Percentiles rank a stretch among this genome's conserved stretches.
Evolutionary conservation across 2,888 invertebrate genomes (phyloP).

Genomic region (Agrochola circellaris): DNA sequence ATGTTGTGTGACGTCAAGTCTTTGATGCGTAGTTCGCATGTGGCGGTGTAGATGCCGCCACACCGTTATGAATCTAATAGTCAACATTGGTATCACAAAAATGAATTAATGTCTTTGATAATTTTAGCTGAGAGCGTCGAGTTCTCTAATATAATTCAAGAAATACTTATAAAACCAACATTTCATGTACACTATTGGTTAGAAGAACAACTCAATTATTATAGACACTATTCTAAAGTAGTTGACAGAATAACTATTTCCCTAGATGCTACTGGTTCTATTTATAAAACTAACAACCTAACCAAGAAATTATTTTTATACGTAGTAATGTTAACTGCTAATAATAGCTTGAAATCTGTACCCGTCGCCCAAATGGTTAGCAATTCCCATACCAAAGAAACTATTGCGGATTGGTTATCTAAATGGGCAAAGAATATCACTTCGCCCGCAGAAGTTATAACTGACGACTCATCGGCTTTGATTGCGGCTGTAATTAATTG

Average conservation of each 20-base stretch:
- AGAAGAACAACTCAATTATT: conserved; percentile 49
- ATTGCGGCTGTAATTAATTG: conserved; percentile 48
- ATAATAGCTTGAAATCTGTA: conserved; percentile 47
- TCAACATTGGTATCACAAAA: conserved; percentile 44
- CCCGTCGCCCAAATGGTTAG: conserved; percentile 46
- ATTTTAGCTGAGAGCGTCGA: conserved; percentile 45
- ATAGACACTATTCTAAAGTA: conserved; percentile 48
- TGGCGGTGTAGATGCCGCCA: too few species aligned
- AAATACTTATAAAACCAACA: conserved; percentile 48
- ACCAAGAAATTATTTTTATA: conserved; percentile 49
- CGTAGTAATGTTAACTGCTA: conserved; percentile 46
- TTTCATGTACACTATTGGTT: conserved; percentile 50
- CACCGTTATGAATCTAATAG: conserved; percentile 43
- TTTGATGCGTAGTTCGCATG: too few species aligned
- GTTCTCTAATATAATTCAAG: conserved; percentile 42
- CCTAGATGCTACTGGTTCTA: conserved; percentile 49
- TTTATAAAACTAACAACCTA: conserved; percentile 45
- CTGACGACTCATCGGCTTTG: conserved; percentile 50
- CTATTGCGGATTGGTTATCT: conserved; percentile 48
- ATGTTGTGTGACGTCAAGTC: too few species aligned
- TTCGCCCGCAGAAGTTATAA: conserved; percentile 48
- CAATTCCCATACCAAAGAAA: conserved; percentile 46
- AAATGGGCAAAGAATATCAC: conserved; percentile 50
- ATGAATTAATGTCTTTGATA: conserved; percentile 47
- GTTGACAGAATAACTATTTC: conserved; percentile 50